These are phyloP conservation scores for Danionella cerebrum DNA, from an alignment of 2,113 vertebrate genomes.

Conservation along the genomic window DNA sequence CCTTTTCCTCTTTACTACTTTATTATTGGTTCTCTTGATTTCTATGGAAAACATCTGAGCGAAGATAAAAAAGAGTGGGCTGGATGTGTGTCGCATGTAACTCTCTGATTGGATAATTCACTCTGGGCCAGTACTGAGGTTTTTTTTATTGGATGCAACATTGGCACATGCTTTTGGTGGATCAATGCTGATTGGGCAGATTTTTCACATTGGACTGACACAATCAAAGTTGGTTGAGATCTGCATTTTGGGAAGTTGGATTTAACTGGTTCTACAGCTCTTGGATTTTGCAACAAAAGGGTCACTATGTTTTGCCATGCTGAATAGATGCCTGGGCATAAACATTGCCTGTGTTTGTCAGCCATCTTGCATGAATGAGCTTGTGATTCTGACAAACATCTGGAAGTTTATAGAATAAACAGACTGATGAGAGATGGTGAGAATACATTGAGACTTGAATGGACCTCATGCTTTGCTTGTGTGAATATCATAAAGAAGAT, in stretches of 20 bases:
- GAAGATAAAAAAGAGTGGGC: background rate
- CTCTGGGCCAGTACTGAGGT: background rate
- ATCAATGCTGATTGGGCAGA: slow-evolving; percentile 6
- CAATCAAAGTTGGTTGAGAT: background rate
- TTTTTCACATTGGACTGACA: slow-evolving; percentile 11
- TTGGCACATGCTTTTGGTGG: background rate
- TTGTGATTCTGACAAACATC: background rate
- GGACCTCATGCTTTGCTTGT: background rate
- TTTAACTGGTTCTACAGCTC: background rate
- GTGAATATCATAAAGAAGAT: background rate
- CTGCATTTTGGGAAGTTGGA: background rate
- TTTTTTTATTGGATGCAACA: background rate
- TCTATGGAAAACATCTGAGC: slow-evolving; percentile 15
- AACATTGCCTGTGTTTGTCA: background rate
- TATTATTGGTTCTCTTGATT: slow-evolving; percentile 21
- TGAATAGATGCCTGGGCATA: background rate
- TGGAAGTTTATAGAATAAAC: background rate
- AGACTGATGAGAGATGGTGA: background rate
- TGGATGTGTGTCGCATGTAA: background rate
- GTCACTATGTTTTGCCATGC: background rate
- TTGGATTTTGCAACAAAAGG: background rate
- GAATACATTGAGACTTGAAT: background rate
- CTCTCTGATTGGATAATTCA: background rate
- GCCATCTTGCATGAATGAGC: background rate
- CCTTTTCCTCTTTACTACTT: background rate